These are phyloP conservation scores for Mohoua ochrocephala DNA, from an alignment of 2,113 vertebrate genomes.

Conservation along the genomic window DNA sequence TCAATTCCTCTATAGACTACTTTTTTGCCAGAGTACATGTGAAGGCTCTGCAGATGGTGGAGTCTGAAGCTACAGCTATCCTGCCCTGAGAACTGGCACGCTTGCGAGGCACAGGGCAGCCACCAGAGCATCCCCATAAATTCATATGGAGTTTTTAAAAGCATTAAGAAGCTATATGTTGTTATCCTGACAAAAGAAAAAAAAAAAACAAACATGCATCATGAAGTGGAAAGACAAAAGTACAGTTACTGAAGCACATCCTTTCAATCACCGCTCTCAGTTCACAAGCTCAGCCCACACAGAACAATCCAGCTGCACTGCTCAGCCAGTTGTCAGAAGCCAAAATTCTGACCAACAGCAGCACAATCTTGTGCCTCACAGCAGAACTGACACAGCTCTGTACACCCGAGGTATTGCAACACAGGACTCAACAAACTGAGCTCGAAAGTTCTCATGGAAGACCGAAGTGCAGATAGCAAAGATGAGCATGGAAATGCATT, in stretches of 20 bases:
- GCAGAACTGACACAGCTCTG: neutral
- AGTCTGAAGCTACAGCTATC: neutral
- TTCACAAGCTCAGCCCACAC: constrained; percentile 46
- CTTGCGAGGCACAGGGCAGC: constrained; percentile 45
- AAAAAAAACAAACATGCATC: constrained; percentile 68
- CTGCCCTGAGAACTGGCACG: constrained; percentile 15
- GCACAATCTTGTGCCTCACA: neutral
- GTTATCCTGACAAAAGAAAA: constrained; percentile 79
- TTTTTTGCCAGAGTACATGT: constrained; percentile 3
- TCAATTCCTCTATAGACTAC: neutral
- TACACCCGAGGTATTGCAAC: neutral
- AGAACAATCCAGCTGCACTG: constrained; percentile 44
- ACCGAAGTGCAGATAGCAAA: neutral
- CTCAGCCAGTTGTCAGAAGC: neutral
- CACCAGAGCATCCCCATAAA: constrained; percentile 46
- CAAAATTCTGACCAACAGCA: neutral
- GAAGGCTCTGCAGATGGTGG: neutral
- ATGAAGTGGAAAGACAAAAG: constrained; percentile 74
- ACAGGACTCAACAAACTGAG: neutral
- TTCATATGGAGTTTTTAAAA: constrained; percentile 41
- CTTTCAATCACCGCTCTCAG: constrained; percentile 43
- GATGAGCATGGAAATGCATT: neutral
- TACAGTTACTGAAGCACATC: constrained; percentile 67
- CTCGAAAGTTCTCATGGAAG: neutral
- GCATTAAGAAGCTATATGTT: constrained; percentile 70